These are phyloP conservation scores for Dicentrarchus labrax DNA, from an alignment of 2,113 vertebrate genomes.

Conservation along the genomic window DNA sequence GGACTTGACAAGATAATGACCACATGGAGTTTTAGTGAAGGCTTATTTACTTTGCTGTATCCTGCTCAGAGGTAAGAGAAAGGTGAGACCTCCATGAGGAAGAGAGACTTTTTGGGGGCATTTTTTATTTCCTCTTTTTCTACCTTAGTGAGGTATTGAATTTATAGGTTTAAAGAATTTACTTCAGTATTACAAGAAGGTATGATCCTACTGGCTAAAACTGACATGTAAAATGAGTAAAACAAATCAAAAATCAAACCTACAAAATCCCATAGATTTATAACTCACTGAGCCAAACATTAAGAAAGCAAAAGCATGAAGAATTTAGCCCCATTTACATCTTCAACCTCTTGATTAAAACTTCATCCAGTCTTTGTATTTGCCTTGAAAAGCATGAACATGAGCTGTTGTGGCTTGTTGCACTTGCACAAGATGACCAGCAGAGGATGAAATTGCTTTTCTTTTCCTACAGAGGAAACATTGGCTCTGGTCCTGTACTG, in stretches of 20 bases:
- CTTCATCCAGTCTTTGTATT: neutral
- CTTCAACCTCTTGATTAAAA: neutral
- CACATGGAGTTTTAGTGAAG: conserved; percentile 2
- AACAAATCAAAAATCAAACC: neutral
- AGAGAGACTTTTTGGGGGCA: neutral
- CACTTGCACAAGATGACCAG: conserved; percentile 52
- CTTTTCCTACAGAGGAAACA: conserved; percentile 5
- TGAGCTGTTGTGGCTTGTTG: neutral
- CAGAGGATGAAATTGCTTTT: conserved; percentile 59
- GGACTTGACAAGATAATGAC: conserved; percentile 50
- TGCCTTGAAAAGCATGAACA: neutral
- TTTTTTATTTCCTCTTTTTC: neutral
- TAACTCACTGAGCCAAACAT: neutral
- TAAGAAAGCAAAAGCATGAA: neutral
- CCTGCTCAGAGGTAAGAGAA: conserved; percentile 33
- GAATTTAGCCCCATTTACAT: too few species aligned
- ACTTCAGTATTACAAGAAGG: neutral
- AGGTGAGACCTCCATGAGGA: conserved; percentile 35
- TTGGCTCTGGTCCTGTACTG: neutral
- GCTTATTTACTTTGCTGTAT: conserved; percentile 43
- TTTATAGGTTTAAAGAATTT: neutral
- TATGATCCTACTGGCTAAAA: neutral
- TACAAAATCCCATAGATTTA: neutral
- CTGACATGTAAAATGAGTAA: neutral
- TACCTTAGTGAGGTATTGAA: neutral